Evolutionary conservation across 2,888 invertebrate species (phyloP).

Genomic region (Ormia ochracea): DNA sequence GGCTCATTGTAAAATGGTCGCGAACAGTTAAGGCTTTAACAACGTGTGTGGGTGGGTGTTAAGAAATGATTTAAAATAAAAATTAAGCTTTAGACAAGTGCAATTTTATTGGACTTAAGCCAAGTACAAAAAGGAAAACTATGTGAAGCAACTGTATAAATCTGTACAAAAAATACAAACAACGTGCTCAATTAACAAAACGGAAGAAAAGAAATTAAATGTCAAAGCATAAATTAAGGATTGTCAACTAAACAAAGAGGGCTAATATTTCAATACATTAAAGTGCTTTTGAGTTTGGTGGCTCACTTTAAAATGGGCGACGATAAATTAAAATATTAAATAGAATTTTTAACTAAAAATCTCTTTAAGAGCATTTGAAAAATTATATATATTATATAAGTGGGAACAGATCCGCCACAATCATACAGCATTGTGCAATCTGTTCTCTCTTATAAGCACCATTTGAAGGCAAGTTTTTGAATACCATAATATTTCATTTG

Average conservation of each 20-base stretch:
- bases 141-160: background rate
- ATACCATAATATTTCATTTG: too few species aligned
- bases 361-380: background rate
- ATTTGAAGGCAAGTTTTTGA: too few species aligned
- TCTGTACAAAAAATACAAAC: background rate
- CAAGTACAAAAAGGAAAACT: conserved; percentile 33
- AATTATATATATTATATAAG: too few species aligned
- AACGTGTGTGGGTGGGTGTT: conserved; percentile 20
- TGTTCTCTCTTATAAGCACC: too few species aligned
- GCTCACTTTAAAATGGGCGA: background rate
- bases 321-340: conserved; percentile 10
- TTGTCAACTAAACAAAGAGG: conserved; percentile 27
- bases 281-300: background rate
- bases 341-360: background rate
- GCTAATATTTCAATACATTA: conserved; percentile 35
- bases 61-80: background rate
- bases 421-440: too few species aligned
- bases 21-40: background rate
- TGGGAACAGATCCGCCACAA: too few species aligned
- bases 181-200: background rate
- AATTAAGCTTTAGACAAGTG: conserved; percentile 61
- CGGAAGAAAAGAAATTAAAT: conserved; percentile 34
- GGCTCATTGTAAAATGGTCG: conserved; percentile 39
- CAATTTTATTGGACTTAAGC: conserved; percentile 61
- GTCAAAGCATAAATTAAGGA: conserved; percentile 52